A percentile compares a stretch with the other conserved stretches of the same genome.
Evolutionary conservation across 2,888 invertebrate species (phyloP).

Genomic region (Malachius bipustulatus): DNA sequence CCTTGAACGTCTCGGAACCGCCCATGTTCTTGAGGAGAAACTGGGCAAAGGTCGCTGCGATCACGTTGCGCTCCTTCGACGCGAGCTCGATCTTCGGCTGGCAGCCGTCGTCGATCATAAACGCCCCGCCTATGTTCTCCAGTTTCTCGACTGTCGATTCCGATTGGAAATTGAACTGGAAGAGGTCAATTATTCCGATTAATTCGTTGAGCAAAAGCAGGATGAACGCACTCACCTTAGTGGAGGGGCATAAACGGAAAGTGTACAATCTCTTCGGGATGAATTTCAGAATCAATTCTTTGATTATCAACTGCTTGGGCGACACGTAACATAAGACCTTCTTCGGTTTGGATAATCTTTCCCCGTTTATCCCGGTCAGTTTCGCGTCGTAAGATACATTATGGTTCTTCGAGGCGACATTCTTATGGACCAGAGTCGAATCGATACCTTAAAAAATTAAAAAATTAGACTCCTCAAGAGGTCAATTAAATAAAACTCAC

Average conservation of each 20-base stretch:
- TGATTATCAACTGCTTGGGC: slow-evolving; percentile 82
- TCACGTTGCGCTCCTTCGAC: slow-evolving; percentile 76
- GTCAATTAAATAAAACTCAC: slow-evolving; percentile 42
- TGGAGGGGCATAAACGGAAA: slow-evolving; percentile 86
- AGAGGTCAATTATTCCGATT: slow-evolving; percentile 14
- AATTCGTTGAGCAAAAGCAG: not conserved
- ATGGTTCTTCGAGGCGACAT: slow-evolving; percentile 73
- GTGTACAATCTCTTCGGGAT: slow-evolving; percentile 86
- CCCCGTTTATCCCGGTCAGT: slow-evolving; percentile 48
- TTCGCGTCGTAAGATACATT: slow-evolving; percentile 81
- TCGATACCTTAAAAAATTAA: slow-evolving; percentile 48
- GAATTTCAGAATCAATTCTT: slow-evolving; percentile 86
- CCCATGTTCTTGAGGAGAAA: slow-evolving; percentile 88
- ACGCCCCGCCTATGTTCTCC: slow-evolving; percentile 44
- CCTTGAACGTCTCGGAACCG: slow-evolving; percentile 88
- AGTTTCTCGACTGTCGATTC: slow-evolving; percentile 42
- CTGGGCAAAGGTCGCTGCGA: slow-evolving; percentile 86
- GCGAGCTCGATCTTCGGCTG: slow-evolving; percentile 76
- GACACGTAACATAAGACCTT: slow-evolving; percentile 85
- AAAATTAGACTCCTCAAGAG: not conserved
- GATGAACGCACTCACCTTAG: slow-evolving; percentile 51
- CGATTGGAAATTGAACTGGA: slow-evolving; percentile 54
- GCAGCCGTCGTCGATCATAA: slow-evolving; percentile 82
- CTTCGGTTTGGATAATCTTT: slow-evolving; percentile 59
- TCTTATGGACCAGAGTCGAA: slow-evolving; percentile 74